Conservation (phyloP, 2,113 vertebrate genomes). For the Psittacus erithacus region DNA sequence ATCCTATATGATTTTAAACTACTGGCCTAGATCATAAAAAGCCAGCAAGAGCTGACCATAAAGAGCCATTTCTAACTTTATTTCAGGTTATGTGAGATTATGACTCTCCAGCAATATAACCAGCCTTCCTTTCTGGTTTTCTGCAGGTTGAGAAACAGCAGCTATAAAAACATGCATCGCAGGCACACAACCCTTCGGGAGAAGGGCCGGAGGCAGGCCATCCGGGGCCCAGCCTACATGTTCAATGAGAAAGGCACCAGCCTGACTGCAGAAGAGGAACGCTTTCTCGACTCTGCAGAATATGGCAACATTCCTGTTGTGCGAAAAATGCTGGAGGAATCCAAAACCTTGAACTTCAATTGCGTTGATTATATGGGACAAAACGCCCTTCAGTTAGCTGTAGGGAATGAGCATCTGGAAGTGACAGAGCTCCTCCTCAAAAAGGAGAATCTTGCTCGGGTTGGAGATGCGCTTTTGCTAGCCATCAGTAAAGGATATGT, state of each 20-base stretch:
- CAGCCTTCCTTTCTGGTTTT: neutral
- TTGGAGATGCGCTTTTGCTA: slow-evolving; percentile 90
- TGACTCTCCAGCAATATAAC: neutral
- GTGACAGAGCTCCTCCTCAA: slow-evolving; percentile 95
- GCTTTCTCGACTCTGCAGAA: slow-evolving; percentile 92
- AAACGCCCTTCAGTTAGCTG: slow-evolving; percentile 92
- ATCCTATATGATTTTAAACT: neutral
- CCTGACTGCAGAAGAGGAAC: slow-evolving; percentile 91
- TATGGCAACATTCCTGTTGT: slow-evolving; percentile 98
- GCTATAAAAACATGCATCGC: slow-evolving; percentile 88
- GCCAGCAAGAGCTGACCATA: neutral
- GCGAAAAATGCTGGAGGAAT: slow-evolving; percentile 96
- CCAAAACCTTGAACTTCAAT: slow-evolving; percentile 95
- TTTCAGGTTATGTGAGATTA: neutral
- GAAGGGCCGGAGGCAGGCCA: slow-evolving; percentile 95
- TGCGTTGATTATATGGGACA: slow-evolving; percentile 99
- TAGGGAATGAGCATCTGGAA: slow-evolving; percentile 95
- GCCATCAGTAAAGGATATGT: slow-evolving; percentile 97
- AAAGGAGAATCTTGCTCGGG: slow-evolving; percentile 90
- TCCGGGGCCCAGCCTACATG: slow-evolving; percentile 95
- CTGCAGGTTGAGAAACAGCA: slow-evolving; percentile 71
- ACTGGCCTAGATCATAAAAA: neutral
- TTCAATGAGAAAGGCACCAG: slow-evolving; percentile 94
- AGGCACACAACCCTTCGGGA: slow-evolving; percentile 92
- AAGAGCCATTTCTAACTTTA: neutral